Conservation (phyloP, 2,113 vertebrate genomes). For the Ornithorhynchus anatinus region DNA sequence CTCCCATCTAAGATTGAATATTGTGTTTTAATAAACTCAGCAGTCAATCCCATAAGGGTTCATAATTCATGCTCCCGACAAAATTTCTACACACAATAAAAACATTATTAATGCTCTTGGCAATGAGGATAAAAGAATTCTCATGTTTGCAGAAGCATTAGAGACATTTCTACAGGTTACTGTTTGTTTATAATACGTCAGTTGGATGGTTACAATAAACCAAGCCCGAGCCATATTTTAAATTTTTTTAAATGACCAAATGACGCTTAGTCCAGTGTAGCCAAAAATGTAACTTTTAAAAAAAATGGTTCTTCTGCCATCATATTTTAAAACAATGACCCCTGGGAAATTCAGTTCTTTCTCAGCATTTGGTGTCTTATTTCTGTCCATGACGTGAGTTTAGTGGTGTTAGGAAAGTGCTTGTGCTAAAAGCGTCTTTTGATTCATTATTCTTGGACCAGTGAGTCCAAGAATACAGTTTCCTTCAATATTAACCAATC, state of each 20-base stretch:
- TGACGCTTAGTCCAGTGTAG: no score
- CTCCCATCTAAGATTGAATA: conserved; percentile 26
- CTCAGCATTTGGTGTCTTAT: not conserved
- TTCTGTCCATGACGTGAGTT: not conserved
- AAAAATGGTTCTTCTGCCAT: no score
- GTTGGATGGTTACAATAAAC: not conserved
- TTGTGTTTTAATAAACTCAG: conserved; percentile 31
- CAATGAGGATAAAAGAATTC: not conserved
- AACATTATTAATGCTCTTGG: conserved; percentile 16
- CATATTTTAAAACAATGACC: not conserved
- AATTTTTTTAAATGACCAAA: no score
- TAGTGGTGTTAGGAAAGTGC: no score
- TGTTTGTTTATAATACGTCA: not conserved
- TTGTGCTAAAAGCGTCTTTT: no score
- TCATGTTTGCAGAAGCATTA: not conserved
- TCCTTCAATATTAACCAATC: no score
- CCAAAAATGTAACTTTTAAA: no score
- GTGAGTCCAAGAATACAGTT: no score
- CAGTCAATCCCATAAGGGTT: conserved; percentile 42
- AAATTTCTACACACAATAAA: conserved; percentile 13
- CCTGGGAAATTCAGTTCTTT: not conserved
- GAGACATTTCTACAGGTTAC: not conserved
- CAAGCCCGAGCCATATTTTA: not conserved
- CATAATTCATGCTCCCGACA: conserved; percentile 4
- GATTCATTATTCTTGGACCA: no score